Base-by-base conservation (phyloP, 2,113 vertebrate genomes). In the Falcunculus frontatus region DNA sequence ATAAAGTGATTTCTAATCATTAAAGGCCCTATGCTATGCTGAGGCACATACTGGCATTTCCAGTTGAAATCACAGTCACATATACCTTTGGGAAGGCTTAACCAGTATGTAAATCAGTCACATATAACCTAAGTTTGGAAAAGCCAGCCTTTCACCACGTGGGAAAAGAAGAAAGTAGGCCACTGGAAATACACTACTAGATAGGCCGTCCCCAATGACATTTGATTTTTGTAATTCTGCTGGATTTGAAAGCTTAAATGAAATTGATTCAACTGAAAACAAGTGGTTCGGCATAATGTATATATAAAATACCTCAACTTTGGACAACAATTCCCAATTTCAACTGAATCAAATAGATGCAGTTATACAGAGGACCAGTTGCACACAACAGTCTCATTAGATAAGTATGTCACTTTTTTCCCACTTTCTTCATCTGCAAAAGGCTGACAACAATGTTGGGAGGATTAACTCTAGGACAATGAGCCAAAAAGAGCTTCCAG, bases 401-500 rank as follows among this genome's bases (percentile, higher is more conserved):
- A 2, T 32, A 87, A 79, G 27, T 39, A 50, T 1, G 3, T 49
- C 26, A 46, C 39, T 63, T 87, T 92, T 87, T 88, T 20, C 62
- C 75, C 23, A 46, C n/a, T 44, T 94, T 84, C 69, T 84, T 77
- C 70, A 68, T n/a, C 60, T 78, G 52, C 30, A 76, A 81, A 92
- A 87, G 26, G 16, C 62, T 73, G 76, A 59, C 64, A 86, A 65
- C 30, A 84, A 39, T 2, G 13, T 29, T 60, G 27, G 14, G 17
- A 91, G 52, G 60, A 94, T 84, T 77, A 90, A 25, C 72, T 81
- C 47, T 33, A 75, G 62, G 60, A 87, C 52, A 94, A 55, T 11
- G 35, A 95, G 42, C 53, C 81, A 75, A 87, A 85, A 95, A 88
- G 64, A 91, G 72, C 53, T 78, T 84, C 84, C 83, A 91, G 75